phyloP scores from a whole-genome alignment of 2,888 invertebrate genomes.

The Lasiommata megera region DNA sequence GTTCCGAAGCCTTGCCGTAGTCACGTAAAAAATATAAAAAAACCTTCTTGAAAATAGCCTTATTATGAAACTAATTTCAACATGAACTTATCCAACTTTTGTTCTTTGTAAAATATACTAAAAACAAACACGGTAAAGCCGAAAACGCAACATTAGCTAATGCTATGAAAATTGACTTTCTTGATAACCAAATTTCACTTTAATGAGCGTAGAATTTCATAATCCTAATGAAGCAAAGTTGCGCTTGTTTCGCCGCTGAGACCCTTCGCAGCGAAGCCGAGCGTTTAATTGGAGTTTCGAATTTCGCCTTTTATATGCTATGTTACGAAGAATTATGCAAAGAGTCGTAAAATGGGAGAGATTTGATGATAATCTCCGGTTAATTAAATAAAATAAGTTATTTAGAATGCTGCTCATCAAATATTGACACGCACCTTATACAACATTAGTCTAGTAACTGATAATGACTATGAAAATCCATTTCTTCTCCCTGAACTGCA shows the following conservation, averaged over 20 bases:
- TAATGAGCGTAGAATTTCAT: slow-evolving; percentile 26
- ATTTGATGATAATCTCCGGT: slow-evolving; percentile 9
- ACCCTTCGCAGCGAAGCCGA: slow-evolving; percentile 17
- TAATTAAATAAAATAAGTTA: slow-evolving; percentile 6
- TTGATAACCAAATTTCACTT: slow-evolving; percentile 27
- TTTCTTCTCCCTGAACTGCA: too few species aligned
- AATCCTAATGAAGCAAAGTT: slow-evolving; percentile 27
- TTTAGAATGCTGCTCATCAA: not conserved
- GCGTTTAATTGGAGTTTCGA: slow-evolving; percentile 24
- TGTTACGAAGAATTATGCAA: slow-evolving; percentile 17
- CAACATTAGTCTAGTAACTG: too few species aligned
- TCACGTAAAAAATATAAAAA: not conserved
- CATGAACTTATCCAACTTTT: not conserved
- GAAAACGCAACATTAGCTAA: slow-evolving; percentile 18
- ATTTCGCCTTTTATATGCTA: slow-evolving; percentile 21
- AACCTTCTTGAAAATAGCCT: not conserved
- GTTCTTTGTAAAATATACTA: not conserved
- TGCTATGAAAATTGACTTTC: slow-evolving; percentile 21
- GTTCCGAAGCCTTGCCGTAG: too few species aligned
- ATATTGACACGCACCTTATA: too few species aligned
- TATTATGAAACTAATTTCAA: not conserved
- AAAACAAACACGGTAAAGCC: slow-evolving; percentile 3
- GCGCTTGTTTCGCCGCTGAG: slow-evolving; percentile 20
- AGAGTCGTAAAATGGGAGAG: slow-evolving; percentile 10
- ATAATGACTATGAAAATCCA: too few species aligned